phyloP scores from a whole-genome alignment of 2,797 vertebrate genomes.

The Taeniopygia guttata region DNA sequence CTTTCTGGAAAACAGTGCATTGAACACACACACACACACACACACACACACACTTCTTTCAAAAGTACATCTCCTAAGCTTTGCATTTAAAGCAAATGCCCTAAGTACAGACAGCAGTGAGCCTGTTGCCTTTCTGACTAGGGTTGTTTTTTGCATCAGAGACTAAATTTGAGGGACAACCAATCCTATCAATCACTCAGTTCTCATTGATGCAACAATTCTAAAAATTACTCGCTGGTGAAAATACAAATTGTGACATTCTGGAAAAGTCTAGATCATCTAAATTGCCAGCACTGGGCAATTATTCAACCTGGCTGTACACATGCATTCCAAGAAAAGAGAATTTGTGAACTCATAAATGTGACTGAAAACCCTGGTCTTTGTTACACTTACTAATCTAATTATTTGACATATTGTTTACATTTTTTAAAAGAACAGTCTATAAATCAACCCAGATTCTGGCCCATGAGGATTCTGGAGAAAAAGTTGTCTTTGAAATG shows the following conservation, averaged over 20 bases:
- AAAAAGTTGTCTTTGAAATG: constrained; percentile 8
- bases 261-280: not conserved
- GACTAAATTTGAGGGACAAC: not conserved
- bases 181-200: not conserved
- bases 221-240: not conserved
- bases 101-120: not conserved
- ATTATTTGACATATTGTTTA: not conserved
- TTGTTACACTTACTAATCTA: not conserved
- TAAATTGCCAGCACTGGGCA: not conserved
- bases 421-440: not conserved
- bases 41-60: not conserved
- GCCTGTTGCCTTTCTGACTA: not conserved
- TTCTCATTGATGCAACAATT: not conserved
- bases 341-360: not conserved
- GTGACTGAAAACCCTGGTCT: not conserved
- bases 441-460: not conserved
- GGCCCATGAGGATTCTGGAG: not conserved
- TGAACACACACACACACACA: not conserved
- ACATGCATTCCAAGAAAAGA: not conserved
- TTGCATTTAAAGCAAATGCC: not conserved
- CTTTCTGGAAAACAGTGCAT: not conserved
- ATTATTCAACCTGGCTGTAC: not conserved
- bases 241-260: not conserved
- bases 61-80: not conserved
- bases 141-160: not conserved